These are phyloP conservation scores for Campylomormyrus tamandua DNA, from an alignment of 2,113 vertebrate genomes.

Conservation along the genomic window DNA sequence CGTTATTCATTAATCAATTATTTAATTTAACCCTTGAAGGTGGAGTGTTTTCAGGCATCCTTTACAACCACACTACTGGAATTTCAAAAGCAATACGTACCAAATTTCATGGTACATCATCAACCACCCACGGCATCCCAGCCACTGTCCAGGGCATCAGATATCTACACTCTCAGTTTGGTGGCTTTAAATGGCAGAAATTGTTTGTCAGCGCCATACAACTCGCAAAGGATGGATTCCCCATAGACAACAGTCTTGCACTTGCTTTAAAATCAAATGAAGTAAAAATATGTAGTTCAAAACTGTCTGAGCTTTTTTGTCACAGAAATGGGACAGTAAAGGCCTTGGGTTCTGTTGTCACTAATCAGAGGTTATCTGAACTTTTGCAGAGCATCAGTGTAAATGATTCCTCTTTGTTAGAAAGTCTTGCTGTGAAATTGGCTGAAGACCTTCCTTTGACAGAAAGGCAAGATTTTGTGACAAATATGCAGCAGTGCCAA, in stretches of 20 bases:
- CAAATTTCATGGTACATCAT: conserved; percentile 27
- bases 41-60: conserved; percentile 44
- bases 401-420: conserved; percentile 31
- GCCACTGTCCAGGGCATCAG: conserved; percentile 31
- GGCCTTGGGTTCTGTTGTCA: conserved; percentile 23
- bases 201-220: conserved; percentile 32
- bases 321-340: conserved; percentile 24
- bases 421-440: conserved; percentile 41
- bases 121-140: conserved; percentile 25
- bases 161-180: conserved; percentile 43
- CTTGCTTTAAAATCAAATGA: conserved; percentile 39
- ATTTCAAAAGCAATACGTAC: conserved; percentile 42
- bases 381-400: conserved; percentile 36
- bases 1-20: background rate
- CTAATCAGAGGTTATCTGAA: conserved; percentile 36
- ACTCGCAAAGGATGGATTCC: conserved; percentile 50
- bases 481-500: conserved; percentile 9
- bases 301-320: conserved; percentile 47
- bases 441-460: conserved; percentile 34
- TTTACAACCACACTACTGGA: conserved; percentile 34
- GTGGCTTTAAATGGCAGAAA: conserved; percentile 45
- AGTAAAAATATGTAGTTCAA: conserved; percentile 33
- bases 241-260: conserved; percentile 39
- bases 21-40: conserved; percentile 27
- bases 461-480: conserved; percentile 20